phyloP scores from a whole-genome alignment of 2,888 invertebrate species.

The Drosophila birchii region DNA sequence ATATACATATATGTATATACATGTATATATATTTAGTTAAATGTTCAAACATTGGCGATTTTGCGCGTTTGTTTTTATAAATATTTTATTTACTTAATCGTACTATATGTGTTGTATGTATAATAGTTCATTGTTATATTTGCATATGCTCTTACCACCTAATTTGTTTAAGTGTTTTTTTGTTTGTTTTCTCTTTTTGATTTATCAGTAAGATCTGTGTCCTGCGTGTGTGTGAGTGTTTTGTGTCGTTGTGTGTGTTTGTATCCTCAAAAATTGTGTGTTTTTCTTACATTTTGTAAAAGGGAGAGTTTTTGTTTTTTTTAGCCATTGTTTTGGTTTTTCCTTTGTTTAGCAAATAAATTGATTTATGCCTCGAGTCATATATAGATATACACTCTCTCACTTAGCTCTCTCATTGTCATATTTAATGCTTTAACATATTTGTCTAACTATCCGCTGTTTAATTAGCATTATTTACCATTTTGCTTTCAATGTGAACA shows the following conservation, averaged over 20 bases:
- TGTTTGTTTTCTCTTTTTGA: slow-evolving; percentile 58
- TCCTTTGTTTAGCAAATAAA: slow-evolving; percentile 62
- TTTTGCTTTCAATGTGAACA: slow-evolving; percentile 69
- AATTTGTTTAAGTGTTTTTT: slow-evolving; percentile 72
- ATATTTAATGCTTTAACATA: slow-evolving; percentile 76
- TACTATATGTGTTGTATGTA: slow-evolving; percentile 69
- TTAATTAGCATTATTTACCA: slow-evolving; percentile 61
- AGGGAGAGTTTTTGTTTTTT: slow-evolving; percentile 24
- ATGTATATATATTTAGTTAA: slow-evolving; percentile 58
- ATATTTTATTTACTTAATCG: slow-evolving; percentile 77
- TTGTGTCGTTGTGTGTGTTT: slow-evolving; percentile 24
- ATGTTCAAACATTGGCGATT: slow-evolving; percentile 64
- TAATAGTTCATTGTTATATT: slow-evolving; percentile 79
- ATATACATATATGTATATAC: not conserved
- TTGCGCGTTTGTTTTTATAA: slow-evolving; percentile 64
- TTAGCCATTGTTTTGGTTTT: slow-evolving; percentile 32
- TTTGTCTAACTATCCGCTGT: slow-evolving; percentile 75
- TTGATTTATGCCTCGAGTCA: slow-evolving; percentile 73
- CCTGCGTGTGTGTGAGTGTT: slow-evolving; percentile 40
- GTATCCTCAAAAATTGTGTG: slow-evolving; percentile 44
- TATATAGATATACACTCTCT: slow-evolving; percentile 55
- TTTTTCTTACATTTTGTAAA: slow-evolving; percentile 49
- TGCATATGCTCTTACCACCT: slow-evolving; percentile 72
- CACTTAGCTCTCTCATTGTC: slow-evolving; percentile 59
- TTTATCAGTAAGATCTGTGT: slow-evolving; percentile 59